Evolutionary conservation across 2,113 vertebrate genomes (phyloP).

Genomic region (Oenanthe melanoleuca): DNA sequence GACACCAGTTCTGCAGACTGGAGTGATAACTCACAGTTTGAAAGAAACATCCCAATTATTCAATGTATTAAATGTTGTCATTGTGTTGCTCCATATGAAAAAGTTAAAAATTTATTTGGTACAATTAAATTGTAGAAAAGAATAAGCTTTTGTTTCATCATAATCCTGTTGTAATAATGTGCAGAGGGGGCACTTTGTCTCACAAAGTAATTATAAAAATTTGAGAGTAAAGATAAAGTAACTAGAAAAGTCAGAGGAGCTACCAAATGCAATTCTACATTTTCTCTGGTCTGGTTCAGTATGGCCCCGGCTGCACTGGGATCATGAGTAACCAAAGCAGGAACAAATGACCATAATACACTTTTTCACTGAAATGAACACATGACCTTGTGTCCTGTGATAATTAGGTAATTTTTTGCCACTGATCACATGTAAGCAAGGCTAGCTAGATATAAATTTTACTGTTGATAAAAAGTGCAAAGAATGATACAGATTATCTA

Average conservation of each 20-base stretch:
- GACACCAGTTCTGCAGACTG: not conserved
- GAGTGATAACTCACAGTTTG: not conserved
- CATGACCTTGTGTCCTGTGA: not conserved
- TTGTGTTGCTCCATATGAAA: not conserved
- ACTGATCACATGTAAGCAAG: not conserved
- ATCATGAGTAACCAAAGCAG: not conserved
- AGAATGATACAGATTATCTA: not conserved
- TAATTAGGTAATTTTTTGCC: not conserved
- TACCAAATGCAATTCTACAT: not conserved
- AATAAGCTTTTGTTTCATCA: not conserved
- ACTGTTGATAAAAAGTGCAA: not conserved
- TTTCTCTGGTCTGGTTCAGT: not conserved
- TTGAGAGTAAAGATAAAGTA: not conserved
- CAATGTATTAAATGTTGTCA: not conserved
- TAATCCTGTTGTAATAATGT: not conserved
- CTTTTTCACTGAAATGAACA: not conserved
- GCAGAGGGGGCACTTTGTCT: not conserved
- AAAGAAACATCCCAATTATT: not conserved
- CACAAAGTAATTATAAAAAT: not conserved
- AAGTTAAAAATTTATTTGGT: not conserved
- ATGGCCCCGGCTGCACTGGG: not conserved
- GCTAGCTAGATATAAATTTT: not conserved
- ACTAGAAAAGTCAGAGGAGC: not conserved
- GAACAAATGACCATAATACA: not conserved
- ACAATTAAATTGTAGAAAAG: not conserved